Conservation (phyloP, 2,888 invertebrate species). For the Notodromas monacha region DNA sequence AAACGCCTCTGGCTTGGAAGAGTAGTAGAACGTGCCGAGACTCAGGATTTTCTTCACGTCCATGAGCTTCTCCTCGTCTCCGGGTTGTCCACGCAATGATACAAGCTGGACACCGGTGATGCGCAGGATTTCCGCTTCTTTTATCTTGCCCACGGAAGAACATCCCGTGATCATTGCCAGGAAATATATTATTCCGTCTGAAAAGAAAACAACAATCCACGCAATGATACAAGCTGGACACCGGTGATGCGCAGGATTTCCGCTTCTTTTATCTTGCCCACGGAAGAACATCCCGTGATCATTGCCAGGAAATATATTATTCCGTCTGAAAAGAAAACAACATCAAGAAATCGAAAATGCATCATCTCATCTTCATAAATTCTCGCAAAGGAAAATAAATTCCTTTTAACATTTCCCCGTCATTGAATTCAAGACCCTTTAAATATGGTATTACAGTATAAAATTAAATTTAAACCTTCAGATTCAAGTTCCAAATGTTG, state of each 20-base stretch:
- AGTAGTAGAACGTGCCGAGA: constrained; percentile 94
- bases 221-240: constrained; percentile 53
- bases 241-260: constrained; percentile 84
- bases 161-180: constrained; percentile 80
- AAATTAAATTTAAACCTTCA: too few species aligned
- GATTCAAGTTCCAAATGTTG: too few species aligned
- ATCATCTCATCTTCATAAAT: too few species aligned
- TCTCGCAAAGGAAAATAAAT: too few species aligned
- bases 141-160: constrained; percentile 78
- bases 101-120: constrained; percentile 71
- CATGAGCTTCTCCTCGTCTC: constrained; percentile 16
- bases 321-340: too few species aligned
- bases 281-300: constrained; percentile 77
- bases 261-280: constrained; percentile 72
- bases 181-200: constrained; percentile 46
- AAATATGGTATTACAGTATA: too few species aligned
- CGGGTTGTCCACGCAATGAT: constrained; percentile 24
- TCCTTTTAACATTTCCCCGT: too few species aligned
- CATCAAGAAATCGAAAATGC: too few species aligned
- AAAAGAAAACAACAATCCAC: too few species aligned
- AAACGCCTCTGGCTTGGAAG: constrained; percentile 25
- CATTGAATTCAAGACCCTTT: too few species aligned
- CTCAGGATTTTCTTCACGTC: constrained; percentile 47
- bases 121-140: constrained; percentile 72
- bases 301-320: constrained; percentile 59